phyloP scores from a whole-genome alignment of 2,797 vertebrate species.

The Huso huso region DNA sequence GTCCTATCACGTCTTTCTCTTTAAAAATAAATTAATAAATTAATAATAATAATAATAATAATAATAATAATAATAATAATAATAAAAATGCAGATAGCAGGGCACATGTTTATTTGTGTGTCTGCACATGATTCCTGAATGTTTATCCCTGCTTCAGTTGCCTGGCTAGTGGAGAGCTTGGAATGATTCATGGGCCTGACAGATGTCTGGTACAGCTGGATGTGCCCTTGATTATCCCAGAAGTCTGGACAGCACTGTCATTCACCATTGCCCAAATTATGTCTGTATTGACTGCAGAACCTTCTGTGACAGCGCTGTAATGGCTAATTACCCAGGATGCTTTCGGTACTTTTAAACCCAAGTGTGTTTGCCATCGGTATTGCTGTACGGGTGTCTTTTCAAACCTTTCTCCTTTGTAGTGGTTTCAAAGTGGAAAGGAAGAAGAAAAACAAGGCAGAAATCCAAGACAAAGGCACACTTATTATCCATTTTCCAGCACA shows the following conservation, averaged over 20 bases:
- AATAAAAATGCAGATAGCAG: conserved; percentile 47
- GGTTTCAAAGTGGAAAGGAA: conserved; percentile 20
- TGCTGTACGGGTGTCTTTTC: conserved; percentile 40
- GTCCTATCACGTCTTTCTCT: no score
- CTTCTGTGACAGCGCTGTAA: conserved; percentile 97
- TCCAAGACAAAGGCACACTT: conserved; percentile 28
- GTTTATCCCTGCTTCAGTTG: conserved; percentile 82
- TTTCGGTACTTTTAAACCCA: conserved; percentile 88
- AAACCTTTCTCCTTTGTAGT: conserved; percentile 42
- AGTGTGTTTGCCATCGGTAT: conserved; percentile 52
- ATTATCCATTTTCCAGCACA: conserved; percentile 36
- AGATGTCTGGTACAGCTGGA: conserved; percentile 99
- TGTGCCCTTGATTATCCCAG: conserved; percentile 99
- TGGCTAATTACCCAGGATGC: conserved; percentile 99
- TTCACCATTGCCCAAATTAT: conserved; percentile 99
- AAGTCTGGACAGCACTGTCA: conserved; percentile 98
- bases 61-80: no score
- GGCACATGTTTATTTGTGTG: conserved; percentile 71
- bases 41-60: no score
- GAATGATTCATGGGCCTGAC: conserved; percentile 99
- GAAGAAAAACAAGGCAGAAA: conserved; percentile 26
- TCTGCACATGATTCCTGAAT: conserved; percentile 63
- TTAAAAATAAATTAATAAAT: no score
- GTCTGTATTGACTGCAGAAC: conserved; percentile 99
- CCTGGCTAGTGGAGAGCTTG: conserved; percentile 73